Evolutionary conservation across 2,888 invertebrate species (phyloP).

Genomic region (Ectobius pallidus): DNA sequence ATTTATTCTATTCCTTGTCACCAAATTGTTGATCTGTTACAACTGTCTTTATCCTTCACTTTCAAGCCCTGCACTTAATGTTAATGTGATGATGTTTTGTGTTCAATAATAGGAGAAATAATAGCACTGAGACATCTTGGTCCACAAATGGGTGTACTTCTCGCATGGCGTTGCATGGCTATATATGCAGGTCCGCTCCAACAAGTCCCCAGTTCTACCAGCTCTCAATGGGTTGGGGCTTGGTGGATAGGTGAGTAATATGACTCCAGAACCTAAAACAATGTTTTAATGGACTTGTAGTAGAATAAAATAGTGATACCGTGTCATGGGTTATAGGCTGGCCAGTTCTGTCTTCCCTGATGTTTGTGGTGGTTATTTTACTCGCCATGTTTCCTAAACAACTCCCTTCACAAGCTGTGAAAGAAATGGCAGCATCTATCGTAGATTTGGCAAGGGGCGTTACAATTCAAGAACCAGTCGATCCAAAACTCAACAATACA

Average conservation of each 20-base stretch:
- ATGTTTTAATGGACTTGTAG: conserved; percentile 36
- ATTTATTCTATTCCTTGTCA: too few relatives aligned
- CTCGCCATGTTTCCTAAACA: conserved; percentile 40
- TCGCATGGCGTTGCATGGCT: conserved; percentile 49
- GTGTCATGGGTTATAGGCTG: conserved; percentile 53
- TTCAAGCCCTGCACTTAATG: too few relatives aligned
- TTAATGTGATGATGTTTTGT: background rate
- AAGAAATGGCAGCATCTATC: conserved; percentile 24
- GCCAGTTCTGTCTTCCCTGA: conserved; percentile 35
- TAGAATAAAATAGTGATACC: too few relatives aligned
- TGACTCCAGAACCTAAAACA: background rate
- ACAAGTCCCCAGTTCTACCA: background rate
- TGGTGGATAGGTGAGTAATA: conserved; percentile 51
- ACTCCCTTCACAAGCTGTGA: conserved; percentile 32
- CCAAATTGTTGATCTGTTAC: too few relatives aligned
- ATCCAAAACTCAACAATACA: background rate
- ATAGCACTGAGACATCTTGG: conserved; percentile 53
- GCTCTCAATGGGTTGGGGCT: background rate
- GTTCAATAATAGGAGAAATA: conserved; percentile 42
- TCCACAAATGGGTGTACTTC: conserved; percentile 53
- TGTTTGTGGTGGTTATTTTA: conserved; percentile 32
- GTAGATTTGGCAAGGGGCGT: background rate
- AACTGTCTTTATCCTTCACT: too few relatives aligned
- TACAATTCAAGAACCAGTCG: background rate
- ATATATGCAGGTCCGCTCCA: background rate